A percentile compares a stretch with the other conserved stretches of the same genome.
These are phyloP conservation scores for Beris chalybata DNA, from an alignment of 2,888 invertebrate genomes.

Conservation along the genomic window DNA sequence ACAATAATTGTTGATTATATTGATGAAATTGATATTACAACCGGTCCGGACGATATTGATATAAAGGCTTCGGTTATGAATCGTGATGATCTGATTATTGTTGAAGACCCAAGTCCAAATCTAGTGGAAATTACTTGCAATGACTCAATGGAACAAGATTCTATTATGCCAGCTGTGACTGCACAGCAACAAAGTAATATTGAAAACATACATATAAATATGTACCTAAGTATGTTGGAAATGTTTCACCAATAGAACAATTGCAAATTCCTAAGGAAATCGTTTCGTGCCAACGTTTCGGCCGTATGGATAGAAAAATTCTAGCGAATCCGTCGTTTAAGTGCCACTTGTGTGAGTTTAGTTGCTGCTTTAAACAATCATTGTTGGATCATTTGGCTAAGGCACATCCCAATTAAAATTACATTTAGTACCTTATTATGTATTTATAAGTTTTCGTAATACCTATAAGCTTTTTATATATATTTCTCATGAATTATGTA, in stretches of 20 bases:
- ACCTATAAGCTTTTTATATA: too few species aligned
- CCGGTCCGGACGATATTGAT: constrained; percentile 26
- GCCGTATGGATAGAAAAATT: constrained; percentile 44
- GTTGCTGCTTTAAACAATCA: constrained; percentile 45
- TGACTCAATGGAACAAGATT: neutral
- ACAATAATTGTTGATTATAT: constrained; percentile 32
- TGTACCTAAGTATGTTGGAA: too few species aligned
- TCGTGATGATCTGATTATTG: constrained; percentile 7
- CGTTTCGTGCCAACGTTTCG: constrained; percentile 48
- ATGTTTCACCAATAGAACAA: neutral
- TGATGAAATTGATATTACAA: constrained; percentile 29
- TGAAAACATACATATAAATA: neutral
- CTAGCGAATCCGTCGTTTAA: constrained; percentile 44
- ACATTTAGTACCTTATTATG: neutral
- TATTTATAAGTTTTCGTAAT: too few species aligned
- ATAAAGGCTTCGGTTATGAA: constrained; percentile 17
- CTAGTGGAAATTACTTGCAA: constrained; percentile 14
- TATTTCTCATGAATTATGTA: too few species aligned
- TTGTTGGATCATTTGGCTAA: constrained; percentile 46
- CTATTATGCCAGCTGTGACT: too few species aligned
- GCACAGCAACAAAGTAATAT: neutral
- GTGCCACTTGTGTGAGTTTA: constrained; percentile 50
- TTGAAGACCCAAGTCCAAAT: constrained; percentile 14
- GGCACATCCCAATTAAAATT: constrained; percentile 45
- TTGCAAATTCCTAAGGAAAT: constrained; percentile 40